Conservation (phyloP, 2,797 vertebrate genomes). For the Eulemur coronatus region DNA sequence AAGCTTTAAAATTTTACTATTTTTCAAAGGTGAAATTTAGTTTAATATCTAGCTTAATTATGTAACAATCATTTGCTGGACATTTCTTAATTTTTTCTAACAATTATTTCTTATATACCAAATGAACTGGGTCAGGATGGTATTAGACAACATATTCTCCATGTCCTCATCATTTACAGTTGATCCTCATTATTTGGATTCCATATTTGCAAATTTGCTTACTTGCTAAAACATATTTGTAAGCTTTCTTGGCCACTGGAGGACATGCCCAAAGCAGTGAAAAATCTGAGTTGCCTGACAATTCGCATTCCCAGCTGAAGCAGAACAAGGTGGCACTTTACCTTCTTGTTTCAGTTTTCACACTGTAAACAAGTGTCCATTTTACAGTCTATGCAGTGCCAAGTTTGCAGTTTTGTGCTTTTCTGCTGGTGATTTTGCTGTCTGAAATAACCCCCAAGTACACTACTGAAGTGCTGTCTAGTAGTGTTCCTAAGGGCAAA, state of each 20-base stretch:
- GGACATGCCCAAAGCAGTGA: background rate
- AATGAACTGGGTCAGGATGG: background rate
- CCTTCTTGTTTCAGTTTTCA: background rate
- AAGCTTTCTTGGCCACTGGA: background rate
- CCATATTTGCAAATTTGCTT: background rate
- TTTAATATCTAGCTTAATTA: background rate
- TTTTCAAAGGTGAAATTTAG: background rate
- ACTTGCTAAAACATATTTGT: background rate
- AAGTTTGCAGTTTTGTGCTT: background rate
- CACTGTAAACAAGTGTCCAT: background rate
- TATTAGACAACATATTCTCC: background rate
- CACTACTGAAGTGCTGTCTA: background rate
- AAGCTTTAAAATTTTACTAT: constrained; percentile 7
- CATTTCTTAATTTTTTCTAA: constrained; percentile 22
- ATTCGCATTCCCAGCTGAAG: rapidly evolving
- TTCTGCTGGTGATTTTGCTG: background rate
- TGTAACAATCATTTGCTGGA: background rate
- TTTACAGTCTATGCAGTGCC: background rate
- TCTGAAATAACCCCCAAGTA: background rate
- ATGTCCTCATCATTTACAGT: background rate
- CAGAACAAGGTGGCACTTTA: background rate
- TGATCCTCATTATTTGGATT: background rate
- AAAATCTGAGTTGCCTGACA: background rate
- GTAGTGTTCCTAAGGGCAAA: background rate
- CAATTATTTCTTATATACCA: background rate